A percentile compares a stretch with the other conserved stretches of the same genome.
Evolutionary conservation across 2,113 vertebrate species (phyloP).

Genomic region (Poecile atricapillus): DNA sequence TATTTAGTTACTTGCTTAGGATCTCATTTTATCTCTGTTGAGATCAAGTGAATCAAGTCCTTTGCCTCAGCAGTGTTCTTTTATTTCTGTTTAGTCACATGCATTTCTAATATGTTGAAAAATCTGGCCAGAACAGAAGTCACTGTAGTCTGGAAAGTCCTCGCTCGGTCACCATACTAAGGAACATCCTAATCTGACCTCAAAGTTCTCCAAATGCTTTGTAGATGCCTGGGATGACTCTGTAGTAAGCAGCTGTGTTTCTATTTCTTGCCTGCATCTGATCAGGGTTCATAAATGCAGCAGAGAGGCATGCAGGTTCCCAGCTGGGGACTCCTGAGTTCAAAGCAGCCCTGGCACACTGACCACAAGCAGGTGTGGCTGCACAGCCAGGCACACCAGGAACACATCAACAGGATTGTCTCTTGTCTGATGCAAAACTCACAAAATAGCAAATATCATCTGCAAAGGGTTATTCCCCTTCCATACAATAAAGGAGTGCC

Average conservation of each 20-base stretch:
- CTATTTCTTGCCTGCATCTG: neutral
- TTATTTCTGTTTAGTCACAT: neutral
- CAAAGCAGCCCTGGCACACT: neutral
- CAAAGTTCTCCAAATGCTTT: neutral
- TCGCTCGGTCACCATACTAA: neutral
- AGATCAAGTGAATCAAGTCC: neutral
- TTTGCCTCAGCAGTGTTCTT: neutral
- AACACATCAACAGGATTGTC: neutral
- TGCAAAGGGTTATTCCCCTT: neutral
- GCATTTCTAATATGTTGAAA: neutral
- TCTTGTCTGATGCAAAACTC: neutral
- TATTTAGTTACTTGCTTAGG: neutral
- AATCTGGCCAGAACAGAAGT: neutral
- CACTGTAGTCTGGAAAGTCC: neutral
- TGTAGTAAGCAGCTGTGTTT: neutral
- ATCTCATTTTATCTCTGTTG: neutral
- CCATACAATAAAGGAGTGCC: neutral
- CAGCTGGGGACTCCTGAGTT: neutral
- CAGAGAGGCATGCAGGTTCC: neutral
- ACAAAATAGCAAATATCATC: neutral
- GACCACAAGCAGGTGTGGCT: neutral
- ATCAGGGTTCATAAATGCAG: neutral
- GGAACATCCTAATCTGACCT: neutral
- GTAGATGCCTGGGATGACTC: neutral
- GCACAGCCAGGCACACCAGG: fast-evolving